These are phyloP conservation scores for Megalops cyprinoides DNA, from an alignment of 2,797 vertebrate genomes.

Conservation along the genomic window DNA sequence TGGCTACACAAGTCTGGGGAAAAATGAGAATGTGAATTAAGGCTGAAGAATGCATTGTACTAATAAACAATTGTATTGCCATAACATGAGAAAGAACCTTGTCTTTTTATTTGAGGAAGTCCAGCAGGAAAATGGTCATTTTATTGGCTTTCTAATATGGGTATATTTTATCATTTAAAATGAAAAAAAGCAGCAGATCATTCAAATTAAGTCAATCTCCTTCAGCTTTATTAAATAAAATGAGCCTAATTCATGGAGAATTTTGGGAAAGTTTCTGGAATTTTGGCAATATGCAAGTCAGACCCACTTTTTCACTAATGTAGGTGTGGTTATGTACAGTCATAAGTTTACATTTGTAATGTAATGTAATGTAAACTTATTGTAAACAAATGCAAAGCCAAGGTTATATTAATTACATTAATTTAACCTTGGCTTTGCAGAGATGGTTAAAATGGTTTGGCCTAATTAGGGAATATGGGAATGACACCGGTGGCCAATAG, in stretches of 20 bases:
- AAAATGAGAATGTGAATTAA: neutral
- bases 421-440: neutral
- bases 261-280: no score
- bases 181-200: neutral
- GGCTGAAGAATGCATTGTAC: neutral
- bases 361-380: no score
- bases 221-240: neutral
- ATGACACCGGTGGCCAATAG: conserved; percentile 73
- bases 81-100: neutral
- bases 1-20: neutral
- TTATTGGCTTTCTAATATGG: no score
- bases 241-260: no score
- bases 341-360: neutral
- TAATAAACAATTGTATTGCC: conserved; percentile 12
- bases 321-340: conserved; percentile 19
- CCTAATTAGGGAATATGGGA: conserved; percentile 46
- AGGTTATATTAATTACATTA: no score
- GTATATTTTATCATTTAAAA: no score
- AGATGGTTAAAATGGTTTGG: neutral
- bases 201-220: neutral
- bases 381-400: no score
- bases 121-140: neutral
- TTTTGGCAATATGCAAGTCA: neutral
- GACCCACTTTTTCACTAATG: neutral
- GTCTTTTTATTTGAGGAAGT: conserved; percentile 5